Evolutionary conservation across 2,113 vertebrate genomes (phyloP), one percentile per base, ranked within the genome.

Genomic region (Psammodynastes pulverulentus): DNA sequence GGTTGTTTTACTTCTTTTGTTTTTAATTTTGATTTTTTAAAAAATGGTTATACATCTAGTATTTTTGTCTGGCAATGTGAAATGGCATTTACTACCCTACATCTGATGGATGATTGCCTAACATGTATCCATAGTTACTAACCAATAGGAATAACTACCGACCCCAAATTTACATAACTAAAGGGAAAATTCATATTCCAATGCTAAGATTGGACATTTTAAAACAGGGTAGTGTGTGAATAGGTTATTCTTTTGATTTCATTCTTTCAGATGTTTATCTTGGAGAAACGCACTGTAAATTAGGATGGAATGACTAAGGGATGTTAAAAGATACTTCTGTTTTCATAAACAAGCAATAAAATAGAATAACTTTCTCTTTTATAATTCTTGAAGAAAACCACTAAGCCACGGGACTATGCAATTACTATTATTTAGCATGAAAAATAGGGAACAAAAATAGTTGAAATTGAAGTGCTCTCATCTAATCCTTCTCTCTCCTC

Each of bases 281-380:
- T 1, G 49, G 88, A 34, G 88, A 93, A 93, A 94, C 52, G 43
- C 43, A 84, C 93, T 13, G 46, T 87, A 54, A 79, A 94, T 92
- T 91, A 0, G 0, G 43, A 86, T 13, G 29, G 53, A 89, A 45
- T 90, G 34, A 39, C 48, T 92, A 86, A 58, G 26, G 86, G 85
- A 91, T 72, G 87, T 51, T 15, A 29, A 12, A 43, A n/a, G n/a
- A 90, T 84, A 92, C 67, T 79, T 79, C 46, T 90, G 89, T 52
- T 29, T 67, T 39, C 1, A 52, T 48, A n/a, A 7, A 84, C 39
- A 51, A 15, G 19, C 45, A 79, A 23, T 46, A 24, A 39, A 85
- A n/a, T 62, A 67, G 79, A 29, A 86, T 87, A 89, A 0, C 48
- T 62, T 91, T 56, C 89, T 90, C 48, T 24, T 51, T 72, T 90